phyloP scores from a whole-genome alignment of 2,113 vertebrate species.

The Orycteropus afer region DNA sequence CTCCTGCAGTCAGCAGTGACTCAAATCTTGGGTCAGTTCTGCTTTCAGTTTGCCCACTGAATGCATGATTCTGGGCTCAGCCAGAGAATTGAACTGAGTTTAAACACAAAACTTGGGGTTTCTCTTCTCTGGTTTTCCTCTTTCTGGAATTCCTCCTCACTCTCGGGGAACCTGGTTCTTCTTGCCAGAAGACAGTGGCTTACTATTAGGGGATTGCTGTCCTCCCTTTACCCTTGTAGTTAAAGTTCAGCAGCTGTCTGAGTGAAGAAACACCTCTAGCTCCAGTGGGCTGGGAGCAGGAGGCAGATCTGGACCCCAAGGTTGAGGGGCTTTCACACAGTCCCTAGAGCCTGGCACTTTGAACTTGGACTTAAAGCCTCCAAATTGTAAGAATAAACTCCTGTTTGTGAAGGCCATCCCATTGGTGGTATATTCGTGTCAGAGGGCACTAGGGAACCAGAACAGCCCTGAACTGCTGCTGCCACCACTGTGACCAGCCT shows the following conservation, averaged over 20 bases:
- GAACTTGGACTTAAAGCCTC: too few species aligned
- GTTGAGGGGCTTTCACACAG: too few species aligned
- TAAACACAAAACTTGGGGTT: not conserved
- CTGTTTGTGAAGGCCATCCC: too few species aligned
- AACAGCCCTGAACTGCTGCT: not conserved
- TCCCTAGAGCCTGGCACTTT: too few species aligned
- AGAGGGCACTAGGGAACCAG: too few species aligned
- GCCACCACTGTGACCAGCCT: not conserved
- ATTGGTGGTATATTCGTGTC: too few species aligned
- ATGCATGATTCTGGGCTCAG: not conserved
- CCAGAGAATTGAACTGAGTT: not conserved
- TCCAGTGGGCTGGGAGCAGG: too few species aligned
- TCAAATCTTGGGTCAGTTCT: not conserved
- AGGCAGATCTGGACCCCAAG: too few species aligned
- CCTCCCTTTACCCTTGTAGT: not conserved
- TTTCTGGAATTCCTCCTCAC: not conserved
- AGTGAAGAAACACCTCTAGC: too few species aligned
- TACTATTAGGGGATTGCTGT: not conserved
- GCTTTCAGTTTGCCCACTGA: not conserved
- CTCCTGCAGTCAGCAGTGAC: not conserved
- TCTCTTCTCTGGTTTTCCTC: not conserved
- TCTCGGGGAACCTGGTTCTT: constrained; percentile 14
- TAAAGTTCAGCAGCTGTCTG: too few species aligned
- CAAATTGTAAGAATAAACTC: too few species aligned
- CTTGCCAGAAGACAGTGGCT: not conserved